Evolutionary conservation across 2,888 invertebrate species (phyloP), one percentile per base, ranked within the genome.

Genomic region (Lutraria lutraria): DNA sequence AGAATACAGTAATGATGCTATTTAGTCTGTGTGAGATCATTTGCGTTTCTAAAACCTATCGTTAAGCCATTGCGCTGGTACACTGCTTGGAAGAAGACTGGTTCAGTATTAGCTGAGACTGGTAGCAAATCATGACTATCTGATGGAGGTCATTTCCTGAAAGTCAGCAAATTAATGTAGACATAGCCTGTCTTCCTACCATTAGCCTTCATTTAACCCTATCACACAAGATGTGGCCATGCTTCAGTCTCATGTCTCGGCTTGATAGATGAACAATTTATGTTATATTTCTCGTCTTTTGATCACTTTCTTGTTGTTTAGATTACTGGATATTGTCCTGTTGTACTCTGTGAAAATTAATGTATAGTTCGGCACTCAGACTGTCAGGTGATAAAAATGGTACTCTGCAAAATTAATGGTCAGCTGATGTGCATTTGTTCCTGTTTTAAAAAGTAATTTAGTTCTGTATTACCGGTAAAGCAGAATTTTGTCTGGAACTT

Each of bases 121-220:
- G 56, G 54, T 80, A 79, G 43, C n/a, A 8, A 43, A 53, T 68
- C 81, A 81, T 86, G 81, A 72, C 68, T 29, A 56, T 81, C 31
- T 72, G 25, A 34, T 31, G 19, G 76, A 34, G 43, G 53, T 52
- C 63, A 81, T 85, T 91, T 91, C 91, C 91, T 89, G 86, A 52
- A 25, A 34, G 29, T 60, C 60, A 34, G 25, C 81, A 76, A 81
- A 91, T 91, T 89, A 89, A 91, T 89, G 89, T 72, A 76, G 72
- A 29, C 53, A 81, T 89, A 60, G 88, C 91, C 91, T 91, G 91
- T 83, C 85, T 29, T 19, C 8, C 16, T 19, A 34, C 79, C 89
- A 89, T 91, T 91, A 91, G 88, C 91, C 88, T 72, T 81, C 54
- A 81, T 91, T 89, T 89, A 87, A 90, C 90, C 90, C 85, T 72